phyloP scores from a whole-genome alignment of 2,888 invertebrate genomes.

The Phalera bucephala region DNA sequence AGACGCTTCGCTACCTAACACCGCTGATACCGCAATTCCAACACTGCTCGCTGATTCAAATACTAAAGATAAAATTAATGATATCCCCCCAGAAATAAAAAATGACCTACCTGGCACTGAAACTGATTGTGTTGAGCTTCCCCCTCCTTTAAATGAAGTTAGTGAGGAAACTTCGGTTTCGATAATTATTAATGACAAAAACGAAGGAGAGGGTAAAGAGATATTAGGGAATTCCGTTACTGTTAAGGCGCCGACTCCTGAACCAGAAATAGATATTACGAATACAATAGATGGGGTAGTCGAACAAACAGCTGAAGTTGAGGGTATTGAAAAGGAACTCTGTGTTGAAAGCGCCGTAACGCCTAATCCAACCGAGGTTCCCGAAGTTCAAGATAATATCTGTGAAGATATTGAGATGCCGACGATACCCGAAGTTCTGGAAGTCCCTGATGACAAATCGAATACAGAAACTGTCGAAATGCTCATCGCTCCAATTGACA shows the following conservation, averaged over 20 bases:
- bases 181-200: constrained; percentile 11
- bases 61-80: constrained; percentile 41
- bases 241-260: constrained; percentile 4
- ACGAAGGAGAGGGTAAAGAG: constrained; percentile 12
- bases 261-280: constrained; percentile 3
- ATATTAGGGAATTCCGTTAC: constrained; percentile 4
- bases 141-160: constrained; percentile 36
- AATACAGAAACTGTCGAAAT: not conserved
- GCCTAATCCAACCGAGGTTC: not conserved
- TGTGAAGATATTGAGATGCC: not conserved
- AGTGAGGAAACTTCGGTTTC: constrained; percentile 21
- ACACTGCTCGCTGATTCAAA: constrained; percentile 48
- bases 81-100: constrained; percentile 31
- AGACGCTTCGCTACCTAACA: constrained; percentile 71
- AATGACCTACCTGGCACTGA: constrained; percentile 22
- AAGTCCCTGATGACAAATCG: not conserved
- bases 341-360: constrained; percentile 8
- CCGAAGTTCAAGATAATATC: not conserved
- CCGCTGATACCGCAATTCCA: constrained; percentile 57
- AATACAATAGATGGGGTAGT: not conserved
- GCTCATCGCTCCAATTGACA: not conserved
- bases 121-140: constrained; percentile 31
- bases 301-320: constrained; percentile 2
- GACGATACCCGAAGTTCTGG: not conserved
- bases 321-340: constrained; percentile 9